These are phyloP conservation scores for Uria lomvia DNA, from an alignment of 2,113 vertebrate species.

Conservation along the genomic window DNA sequence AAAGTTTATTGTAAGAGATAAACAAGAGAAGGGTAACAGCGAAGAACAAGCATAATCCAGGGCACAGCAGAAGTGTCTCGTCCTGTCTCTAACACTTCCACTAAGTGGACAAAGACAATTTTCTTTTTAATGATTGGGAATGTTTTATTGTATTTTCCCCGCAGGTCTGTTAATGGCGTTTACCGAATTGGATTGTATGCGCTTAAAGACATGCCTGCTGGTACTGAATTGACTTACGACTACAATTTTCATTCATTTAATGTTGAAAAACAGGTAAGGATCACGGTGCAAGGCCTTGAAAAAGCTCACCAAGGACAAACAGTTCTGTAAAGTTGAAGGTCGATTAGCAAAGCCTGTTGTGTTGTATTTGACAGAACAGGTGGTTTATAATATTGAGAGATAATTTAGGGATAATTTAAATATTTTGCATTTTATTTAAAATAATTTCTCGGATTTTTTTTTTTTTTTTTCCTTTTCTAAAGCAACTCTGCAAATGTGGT, in stretches of 20 bases:
- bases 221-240: conserved; percentile 95
- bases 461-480: background rate
- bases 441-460: background rate
- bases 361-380: background rate
- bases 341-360: background rate
- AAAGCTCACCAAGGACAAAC: background rate
- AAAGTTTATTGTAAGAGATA: background rate
- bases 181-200: conserved; percentile 96
- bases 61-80: background rate
- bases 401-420: background rate
- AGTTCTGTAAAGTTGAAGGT: background rate
- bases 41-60: background rate
- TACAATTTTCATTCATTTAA: conserved; percentile 99
- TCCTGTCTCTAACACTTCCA: background rate
- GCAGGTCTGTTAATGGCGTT: conserved; percentile 95
- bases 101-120: background rate
- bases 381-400: background rate
- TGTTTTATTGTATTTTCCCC: background rate
- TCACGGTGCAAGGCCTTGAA: background rate
- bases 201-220: conserved; percentile 90
- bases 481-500: conserved; percentile 96
- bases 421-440: background rate
- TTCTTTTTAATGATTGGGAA: background rate
- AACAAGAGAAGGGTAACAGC: background rate
- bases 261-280: conserved; percentile 91